Evolutionary conservation across 1,140 invertebrate species (phyloP), one percentile per base, ranked within the genome.

Genomic region (Xylocopa sonorina): DNA sequence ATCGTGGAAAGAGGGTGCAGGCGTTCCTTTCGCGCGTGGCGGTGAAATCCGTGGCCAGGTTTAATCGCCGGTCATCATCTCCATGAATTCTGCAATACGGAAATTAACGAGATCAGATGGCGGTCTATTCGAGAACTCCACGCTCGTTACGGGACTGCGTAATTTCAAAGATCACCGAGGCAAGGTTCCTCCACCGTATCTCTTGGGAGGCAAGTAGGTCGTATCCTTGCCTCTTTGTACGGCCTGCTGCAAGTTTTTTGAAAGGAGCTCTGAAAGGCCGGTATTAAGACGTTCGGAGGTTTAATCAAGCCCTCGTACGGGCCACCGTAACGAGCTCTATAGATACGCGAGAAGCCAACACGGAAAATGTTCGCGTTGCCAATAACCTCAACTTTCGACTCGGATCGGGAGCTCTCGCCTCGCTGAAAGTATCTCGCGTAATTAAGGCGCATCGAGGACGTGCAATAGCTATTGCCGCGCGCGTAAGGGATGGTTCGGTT

Each of bases 41-140:
- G n/a, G n/a, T 10, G 43, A 27, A 16, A 24, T 7, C 21, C 24
- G 3, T 29, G 60, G 0, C 18, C 16, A 21, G 53, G 83, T n/a
- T 93, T 92, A 95, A 89, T 95, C 95, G 27, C 95, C 95, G 74
- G 95, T 96, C 95, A 96, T 95, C 95, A 95, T 96, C 85, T 95
- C 95, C 95, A 95, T 95, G 91, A 95, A 95, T 92, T 96, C 95
- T 96, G 93, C 46, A 93, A 94, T 67, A 86, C 21, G 77, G 51
- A 57, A 38, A 81, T 71, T 63, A 63, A 78, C n/a, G 18, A 27
- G 77, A 3, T 68, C 21, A 5, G 41, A 7, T 1, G 9, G 16
- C 18, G 18, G n/a, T 6, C 41, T 18, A n/a, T 53, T 41, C 27
- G 38, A 14, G n/a, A 53, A 38, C 38, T 27, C 10, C 6, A 27